These are phyloP conservation scores for Cecropterus lyciades DNA, from an alignment of 1,140 invertebrate genomes.

Conservation along the genomic window DNA sequence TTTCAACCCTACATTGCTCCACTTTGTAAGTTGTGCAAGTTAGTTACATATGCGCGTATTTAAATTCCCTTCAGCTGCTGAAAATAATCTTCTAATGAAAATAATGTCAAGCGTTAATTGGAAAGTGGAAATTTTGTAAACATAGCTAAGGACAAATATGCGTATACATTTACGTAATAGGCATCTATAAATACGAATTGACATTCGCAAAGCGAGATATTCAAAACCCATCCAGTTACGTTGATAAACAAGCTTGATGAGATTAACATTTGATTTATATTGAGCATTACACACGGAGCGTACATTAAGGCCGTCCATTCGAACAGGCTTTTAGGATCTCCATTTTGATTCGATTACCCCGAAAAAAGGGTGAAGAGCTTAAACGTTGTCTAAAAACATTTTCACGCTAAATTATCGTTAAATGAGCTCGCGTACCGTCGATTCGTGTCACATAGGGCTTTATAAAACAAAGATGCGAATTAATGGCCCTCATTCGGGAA, in stretches of 20 bases:
- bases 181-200: constrained; percentile 10
- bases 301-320: constrained; percentile 28
- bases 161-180: neutral
- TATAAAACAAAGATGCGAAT: constrained; percentile 82
- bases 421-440: constrained; percentile 71
- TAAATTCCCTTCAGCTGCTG: no score
- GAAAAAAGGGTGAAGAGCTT: constrained; percentile 45
- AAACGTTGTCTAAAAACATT: constrained; percentile 55
- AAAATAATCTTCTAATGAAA: no score
- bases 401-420: constrained; percentile 66
- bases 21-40: no score
- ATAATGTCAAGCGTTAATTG: no score
- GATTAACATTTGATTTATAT: constrained; percentile 42
- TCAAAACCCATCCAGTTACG: constrained; percentile 5
- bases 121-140: no score
- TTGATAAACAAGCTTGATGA: constrained; percentile 23
- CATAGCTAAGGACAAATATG: no score
- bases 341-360: constrained; percentile 49
- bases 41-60: no score
- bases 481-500: constrained; percentile 78
- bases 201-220: constrained; percentile 13
- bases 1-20: no score
- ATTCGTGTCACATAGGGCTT: constrained; percentile 73
- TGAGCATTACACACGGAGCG: constrained; percentile 25
- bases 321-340: constrained; percentile 46